Conservation (phyloP, 2,888 invertebrate genomes). For the Glaucopsyche alexis region DNA sequence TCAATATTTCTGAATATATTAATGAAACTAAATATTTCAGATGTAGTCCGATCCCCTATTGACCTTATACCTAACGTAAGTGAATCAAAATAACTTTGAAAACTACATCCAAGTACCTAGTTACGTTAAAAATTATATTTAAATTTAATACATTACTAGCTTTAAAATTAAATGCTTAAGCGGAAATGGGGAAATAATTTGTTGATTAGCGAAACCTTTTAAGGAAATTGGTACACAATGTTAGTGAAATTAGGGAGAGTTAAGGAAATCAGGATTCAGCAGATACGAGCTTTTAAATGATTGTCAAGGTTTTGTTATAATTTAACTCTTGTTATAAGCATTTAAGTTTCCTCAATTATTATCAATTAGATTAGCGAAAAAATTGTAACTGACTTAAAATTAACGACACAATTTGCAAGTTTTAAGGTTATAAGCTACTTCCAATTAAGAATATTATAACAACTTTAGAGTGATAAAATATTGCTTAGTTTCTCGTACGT, state of each 20-base stretch:
- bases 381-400: neutral
- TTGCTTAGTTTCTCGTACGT: neutral
- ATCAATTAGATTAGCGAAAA: too few species aligned
- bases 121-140: neutral
- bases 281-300: constrained; percentile 54
- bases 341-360: neutral
- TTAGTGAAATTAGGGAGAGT: constrained; percentile 51
- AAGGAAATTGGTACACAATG: constrained; percentile 50
- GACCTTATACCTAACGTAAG: too few species aligned
- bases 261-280: constrained; percentile 50
- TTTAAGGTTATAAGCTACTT: too few species aligned
- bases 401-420: too few species aligned
- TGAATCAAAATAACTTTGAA: too few species aligned
- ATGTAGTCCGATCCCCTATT: too few species aligned
- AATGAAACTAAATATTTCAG: too few species aligned
- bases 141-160: neutral
- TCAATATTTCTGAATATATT: too few species aligned
- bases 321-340: neutral
- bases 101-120: too few species aligned
- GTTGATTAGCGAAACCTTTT: constrained; percentile 49
- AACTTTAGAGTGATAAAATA: too few species aligned
- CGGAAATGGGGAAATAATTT: neutral
- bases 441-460: too few species aligned
- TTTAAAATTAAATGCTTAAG: neutral
- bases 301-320: neutral